Evolutionary conservation across 2,888 invertebrate species (phyloP).

Genomic region (Sesamia inferens): DNA sequence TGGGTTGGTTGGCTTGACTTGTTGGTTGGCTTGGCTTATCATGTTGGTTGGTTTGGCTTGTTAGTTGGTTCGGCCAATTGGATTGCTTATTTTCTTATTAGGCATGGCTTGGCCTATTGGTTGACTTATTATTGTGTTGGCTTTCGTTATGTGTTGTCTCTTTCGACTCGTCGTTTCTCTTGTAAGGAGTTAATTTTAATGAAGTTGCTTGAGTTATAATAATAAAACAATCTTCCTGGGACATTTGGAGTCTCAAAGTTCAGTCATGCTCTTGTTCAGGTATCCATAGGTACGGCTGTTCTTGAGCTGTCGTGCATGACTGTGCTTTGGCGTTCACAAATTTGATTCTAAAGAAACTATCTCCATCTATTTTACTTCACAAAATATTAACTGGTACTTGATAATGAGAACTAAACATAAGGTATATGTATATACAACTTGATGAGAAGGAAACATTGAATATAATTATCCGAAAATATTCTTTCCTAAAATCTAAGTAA

Average conservation of each 20-base stretch:
- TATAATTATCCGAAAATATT: neutral
- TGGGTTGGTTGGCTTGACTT: no score
- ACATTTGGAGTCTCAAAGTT: neutral
- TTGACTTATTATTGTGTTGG: no score
- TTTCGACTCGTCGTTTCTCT: neutral
- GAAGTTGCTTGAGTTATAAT: neutral
- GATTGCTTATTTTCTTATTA: no score
- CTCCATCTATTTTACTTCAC: neutral
- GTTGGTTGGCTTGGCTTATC: no score
- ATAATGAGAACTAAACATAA: neutral
- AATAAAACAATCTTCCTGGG: neutral
- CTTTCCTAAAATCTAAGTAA: neutral
- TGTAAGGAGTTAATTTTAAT: neutral
- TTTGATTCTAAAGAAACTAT: neutral
- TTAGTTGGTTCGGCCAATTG: no score
- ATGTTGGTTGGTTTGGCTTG: no score
- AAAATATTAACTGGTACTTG: neutral
- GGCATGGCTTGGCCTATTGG: no score
- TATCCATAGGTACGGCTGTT: neutral
- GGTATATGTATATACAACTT: neutral
- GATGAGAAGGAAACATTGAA: neutral
- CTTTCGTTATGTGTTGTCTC: neutral
- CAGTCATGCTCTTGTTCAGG: neutral
- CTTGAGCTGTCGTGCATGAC: neutral
- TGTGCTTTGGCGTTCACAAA: neutral